Evolutionary conservation across 30 jellyfish, hydroid and myxozoan genomes (phyloP).

Genomic region (Aurelia sp.): DNA sequence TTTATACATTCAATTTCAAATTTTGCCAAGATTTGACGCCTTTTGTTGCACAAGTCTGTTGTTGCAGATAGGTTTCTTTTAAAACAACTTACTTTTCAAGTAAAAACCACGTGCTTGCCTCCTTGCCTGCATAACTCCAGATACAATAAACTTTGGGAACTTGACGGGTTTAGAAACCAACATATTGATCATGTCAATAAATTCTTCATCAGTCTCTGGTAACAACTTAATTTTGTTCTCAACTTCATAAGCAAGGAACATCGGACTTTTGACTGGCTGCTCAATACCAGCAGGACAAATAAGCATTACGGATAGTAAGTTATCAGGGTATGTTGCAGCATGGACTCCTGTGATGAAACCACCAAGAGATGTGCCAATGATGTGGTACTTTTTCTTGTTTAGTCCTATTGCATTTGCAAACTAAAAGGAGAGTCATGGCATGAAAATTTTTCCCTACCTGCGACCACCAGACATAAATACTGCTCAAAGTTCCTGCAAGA

Average conservation of each 20-base stretch:
- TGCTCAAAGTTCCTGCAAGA: background rate
- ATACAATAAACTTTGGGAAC: slow-evolving; percentile 66
- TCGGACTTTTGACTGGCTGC: slow-evolving; percentile 43
- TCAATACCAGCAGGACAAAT: slow-evolving; percentile 83
- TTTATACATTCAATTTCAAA: background rate
- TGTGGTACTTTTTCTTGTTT: slow-evolving; percentile 66
- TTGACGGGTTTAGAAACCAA: slow-evolving; percentile 62
- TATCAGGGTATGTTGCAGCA: slow-evolving; percentile 64
- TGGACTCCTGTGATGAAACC: slow-evolving; percentile 81
- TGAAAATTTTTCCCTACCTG: background rate
- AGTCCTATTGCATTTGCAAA: slow-evolving; percentile 78
- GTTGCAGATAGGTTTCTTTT: too few relatives aligned
- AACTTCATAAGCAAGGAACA: slow-evolving; percentile 23
- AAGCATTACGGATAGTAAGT: slow-evolving; percentile 47
- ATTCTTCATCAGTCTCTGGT: slow-evolving; percentile 69
- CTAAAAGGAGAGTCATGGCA: slow-evolving; percentile 21
- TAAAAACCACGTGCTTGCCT: slow-evolving; percentile 55
- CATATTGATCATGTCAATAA: slow-evolving; percentile 58
- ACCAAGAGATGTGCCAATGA: slow-evolving; percentile 81
- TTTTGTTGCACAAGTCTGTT: background rate
- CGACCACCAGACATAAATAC: background rate
- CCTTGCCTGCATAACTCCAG: slow-evolving; percentile 76
- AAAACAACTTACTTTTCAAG: slow-evolving; percentile 40
- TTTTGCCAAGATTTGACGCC: background rate
- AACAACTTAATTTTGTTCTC: slow-evolving; percentile 53